Evolutionary conservation across 2,888 invertebrate genomes (phyloP).

Genomic region (Cryptops parisi): DNA sequence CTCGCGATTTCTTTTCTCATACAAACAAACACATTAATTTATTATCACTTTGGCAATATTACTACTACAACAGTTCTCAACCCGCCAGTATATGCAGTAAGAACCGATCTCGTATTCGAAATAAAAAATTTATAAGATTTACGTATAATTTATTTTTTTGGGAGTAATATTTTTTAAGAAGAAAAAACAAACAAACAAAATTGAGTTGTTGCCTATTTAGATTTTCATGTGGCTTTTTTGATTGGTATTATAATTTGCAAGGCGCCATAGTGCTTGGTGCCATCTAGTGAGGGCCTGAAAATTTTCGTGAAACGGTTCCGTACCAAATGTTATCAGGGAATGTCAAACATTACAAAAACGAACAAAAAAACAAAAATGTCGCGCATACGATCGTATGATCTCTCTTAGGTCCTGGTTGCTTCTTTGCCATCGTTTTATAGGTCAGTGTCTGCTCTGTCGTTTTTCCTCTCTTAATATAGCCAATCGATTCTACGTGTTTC

Average conservation of each 20-base stretch:
- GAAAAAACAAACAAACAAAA: background rate
- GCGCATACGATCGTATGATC: conserved; percentile 8
- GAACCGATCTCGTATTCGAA: too few species aligned
- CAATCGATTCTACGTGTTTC: too few species aligned
- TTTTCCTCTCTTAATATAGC: background rate
- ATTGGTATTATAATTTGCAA: background rate
- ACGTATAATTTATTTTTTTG: too few species aligned
- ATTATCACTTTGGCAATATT: too few species aligned
- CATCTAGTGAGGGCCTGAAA: conserved; percentile 9
- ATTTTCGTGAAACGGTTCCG: conserved; percentile 1
- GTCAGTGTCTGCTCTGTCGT: conserved; percentile 16
- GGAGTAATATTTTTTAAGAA: background rate
- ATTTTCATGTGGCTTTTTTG: background rate
- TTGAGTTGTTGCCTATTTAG: background rate
- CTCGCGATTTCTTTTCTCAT: too few species aligned
- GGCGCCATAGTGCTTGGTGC: conserved; percentile 1
- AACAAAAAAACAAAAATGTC: too few species aligned
- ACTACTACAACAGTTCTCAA: too few species aligned
- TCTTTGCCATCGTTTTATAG: conserved; percentile 11
- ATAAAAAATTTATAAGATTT: too few species aligned
- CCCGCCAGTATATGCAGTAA: too few species aligned
- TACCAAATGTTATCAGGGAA: background rate
- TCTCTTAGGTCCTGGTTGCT: conserved; percentile 5
- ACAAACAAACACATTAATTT: too few species aligned
- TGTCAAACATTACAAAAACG: background rate